Percentiles rank a stretch among this genome's conserved stretches.
Conservation (phyloP, 1,140 invertebrate species). For the Drosophila virilis region DNA sequence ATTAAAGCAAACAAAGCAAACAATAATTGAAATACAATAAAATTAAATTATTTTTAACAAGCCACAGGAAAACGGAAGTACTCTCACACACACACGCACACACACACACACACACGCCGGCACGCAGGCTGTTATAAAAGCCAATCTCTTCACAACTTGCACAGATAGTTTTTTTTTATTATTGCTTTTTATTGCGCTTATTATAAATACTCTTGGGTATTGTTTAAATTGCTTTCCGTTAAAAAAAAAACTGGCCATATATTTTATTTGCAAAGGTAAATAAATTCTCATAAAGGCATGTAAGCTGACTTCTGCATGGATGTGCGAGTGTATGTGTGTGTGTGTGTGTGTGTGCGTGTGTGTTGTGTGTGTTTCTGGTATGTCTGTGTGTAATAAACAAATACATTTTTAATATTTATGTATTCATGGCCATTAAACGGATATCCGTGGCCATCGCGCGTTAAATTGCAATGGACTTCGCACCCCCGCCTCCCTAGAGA, state of each 20-base stretch:
- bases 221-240: conserved; percentile 80
- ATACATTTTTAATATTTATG: conserved; percentile 82
- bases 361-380: conserved; percentile 16
- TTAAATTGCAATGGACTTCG: conserved; percentile 67
- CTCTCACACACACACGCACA: conserved; percentile 19
- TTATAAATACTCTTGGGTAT: conserved; percentile 73
- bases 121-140: conserved; percentile 48
- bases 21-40: conserved; percentile 79
- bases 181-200: conserved; percentile 66
- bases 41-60: conserved; percentile 80
- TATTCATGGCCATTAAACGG: conserved; percentile 82
- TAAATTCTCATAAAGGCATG: conserved; percentile 66
- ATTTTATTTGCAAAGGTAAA: conserved; percentile 80
- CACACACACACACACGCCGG: background rate
- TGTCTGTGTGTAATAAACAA: conserved; percentile 73
- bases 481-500: conserved; percentile 3
- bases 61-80: conserved; percentile 77
- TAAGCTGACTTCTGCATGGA: conserved; percentile 49
- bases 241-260: conserved; percentile 52
- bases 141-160: conserved; percentile 57
- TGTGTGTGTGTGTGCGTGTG: conserved; percentile 17
- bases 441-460: conserved; percentile 78
- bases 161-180: conserved; percentile 66
- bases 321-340: conserved; percentile 8
- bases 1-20: conserved; percentile 58